Percentiles rank a stretch among this genome's conserved stretches.
Conservation (phyloP, 2,113 vertebrate genomes). For the Neodon shergylaensis region DNA sequence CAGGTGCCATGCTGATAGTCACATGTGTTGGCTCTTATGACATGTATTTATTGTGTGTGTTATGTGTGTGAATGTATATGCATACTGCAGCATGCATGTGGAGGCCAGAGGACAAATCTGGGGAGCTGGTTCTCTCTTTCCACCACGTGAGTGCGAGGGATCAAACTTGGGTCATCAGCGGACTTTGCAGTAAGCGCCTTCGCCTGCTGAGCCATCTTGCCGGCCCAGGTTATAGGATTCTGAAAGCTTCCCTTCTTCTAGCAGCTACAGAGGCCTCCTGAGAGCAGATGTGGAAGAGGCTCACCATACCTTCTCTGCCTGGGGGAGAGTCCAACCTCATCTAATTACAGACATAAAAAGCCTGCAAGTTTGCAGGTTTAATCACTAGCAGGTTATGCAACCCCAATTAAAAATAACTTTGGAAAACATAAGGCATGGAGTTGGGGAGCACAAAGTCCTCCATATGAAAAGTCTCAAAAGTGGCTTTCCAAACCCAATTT, state of each 20-base stretch:
- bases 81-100: background rate
- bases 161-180: background rate
- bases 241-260: conserved; percentile 50
- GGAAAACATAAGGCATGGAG: conserved; percentile 65
- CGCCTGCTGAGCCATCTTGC: background rate
- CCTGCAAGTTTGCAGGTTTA: conserved; percentile 70
- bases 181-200: background rate
- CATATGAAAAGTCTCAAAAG: conserved; percentile 47
- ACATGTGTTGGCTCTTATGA: rapidly evolving
- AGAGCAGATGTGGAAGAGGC: conserved; percentile 78
- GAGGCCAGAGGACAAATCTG: background rate
- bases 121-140: background rate
- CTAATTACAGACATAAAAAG: conserved; percentile 79
- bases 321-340: conserved; percentile 76
- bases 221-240: background rate
- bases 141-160: background rate
- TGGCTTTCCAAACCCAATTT: background rate
- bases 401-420: conserved; percentile 82
- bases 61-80: background rate
- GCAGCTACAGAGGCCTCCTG: conserved; percentile 72
- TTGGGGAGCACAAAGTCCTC: conserved; percentile 63
- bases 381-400: conserved; percentile 81
- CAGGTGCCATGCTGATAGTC: background rate
- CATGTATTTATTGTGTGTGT: too few species aligned
- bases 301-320: conserved; percentile 71